A percentile compares a stretch with the other conserved stretches of the same genome.
phyloP scores from a whole-genome alignment of 2,888 invertebrate species.

The Gymnoscelis rufifasciata region DNA sequence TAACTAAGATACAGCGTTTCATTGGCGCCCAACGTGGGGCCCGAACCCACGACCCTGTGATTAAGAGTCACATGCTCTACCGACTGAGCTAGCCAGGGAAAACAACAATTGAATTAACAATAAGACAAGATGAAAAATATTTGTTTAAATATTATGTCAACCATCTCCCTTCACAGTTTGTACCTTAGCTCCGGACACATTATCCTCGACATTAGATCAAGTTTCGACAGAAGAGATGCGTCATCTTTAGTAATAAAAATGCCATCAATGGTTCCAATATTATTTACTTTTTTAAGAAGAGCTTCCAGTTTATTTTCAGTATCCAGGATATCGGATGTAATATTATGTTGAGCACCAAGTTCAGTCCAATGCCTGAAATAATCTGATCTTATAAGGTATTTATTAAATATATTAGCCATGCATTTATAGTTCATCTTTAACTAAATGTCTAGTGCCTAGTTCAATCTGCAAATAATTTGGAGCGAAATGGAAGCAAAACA shows the following conservation, averaged over 20 bases:
- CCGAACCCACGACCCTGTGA: constrained; percentile 83
- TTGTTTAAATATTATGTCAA: too few relatives aligned
- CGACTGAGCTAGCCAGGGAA: constrained; percentile 80
- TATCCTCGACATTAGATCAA: constrained; percentile 10
- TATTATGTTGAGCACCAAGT: neutral
- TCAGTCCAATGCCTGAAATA: constrained; percentile 10
- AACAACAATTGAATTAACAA: too few relatives aligned
- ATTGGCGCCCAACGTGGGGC: constrained; percentile 82
- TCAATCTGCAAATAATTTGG: too few relatives aligned
- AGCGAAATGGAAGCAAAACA: too few relatives aligned
- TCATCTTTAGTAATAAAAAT: constrained; percentile 8
- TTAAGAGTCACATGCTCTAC: constrained; percentile 82
- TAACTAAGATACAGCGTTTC: too few relatives aligned
- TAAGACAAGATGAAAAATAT: too few relatives aligned
- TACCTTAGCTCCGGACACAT: constrained; percentile 6
- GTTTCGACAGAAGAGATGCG: constrained; percentile 5
- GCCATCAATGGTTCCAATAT: constrained; percentile 5
- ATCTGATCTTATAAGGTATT: too few relatives aligned
- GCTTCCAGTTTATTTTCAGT: neutral
- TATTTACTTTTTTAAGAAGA: neutral
- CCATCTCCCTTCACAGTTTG: too few relatives aligned
- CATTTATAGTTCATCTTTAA: too few relatives aligned
- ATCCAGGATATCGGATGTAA: neutral
- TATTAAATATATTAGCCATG: too few relatives aligned
- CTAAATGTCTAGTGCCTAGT: too few relatives aligned